These are phyloP conservation scores for Australoheros facetus DNA, from an alignment of 2,797 vertebrate species.

Conservation along the genomic window DNA sequence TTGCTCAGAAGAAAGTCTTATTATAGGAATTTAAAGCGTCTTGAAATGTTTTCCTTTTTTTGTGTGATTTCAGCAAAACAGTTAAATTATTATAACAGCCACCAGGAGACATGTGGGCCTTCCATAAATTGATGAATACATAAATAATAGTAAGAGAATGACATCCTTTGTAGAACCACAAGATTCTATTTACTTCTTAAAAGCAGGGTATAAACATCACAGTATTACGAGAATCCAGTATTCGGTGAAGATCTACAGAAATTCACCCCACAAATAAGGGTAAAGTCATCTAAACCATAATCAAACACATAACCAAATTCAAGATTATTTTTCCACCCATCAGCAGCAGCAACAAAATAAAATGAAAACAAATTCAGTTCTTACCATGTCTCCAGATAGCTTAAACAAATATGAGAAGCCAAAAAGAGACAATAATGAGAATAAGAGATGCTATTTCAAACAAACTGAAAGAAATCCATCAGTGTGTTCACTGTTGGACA, in stretches of 20 bases:
- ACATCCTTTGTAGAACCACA: background rate
- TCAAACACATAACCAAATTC: background rate
- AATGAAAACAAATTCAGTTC: slow-evolving; percentile 50
- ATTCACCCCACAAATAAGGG: background rate
- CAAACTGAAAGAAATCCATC: background rate
- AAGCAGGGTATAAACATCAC: background rate
- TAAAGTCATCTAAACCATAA: background rate
- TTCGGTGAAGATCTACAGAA: background rate
- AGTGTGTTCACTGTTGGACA: background rate
- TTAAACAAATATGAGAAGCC: slow-evolving; percentile 37
- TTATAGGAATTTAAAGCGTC: too few relatives aligned
- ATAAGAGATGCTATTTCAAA: background rate
- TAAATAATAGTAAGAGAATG: background rate
- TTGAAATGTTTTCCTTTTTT: too few relatives aligned
- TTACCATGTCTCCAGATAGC: slow-evolving; percentile 79
- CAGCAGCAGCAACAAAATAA: background rate
- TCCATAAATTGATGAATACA: background rate
- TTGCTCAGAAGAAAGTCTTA: background rate
- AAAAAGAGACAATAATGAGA: background rate
- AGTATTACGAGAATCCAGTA: too few relatives aligned
- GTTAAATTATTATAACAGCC: background rate
- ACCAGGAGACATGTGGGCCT: background rate
- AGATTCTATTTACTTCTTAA: background rate
- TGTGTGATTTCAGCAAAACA: background rate
- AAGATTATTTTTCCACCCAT: background rate